A percentile compares a stretch with the other conserved stretches of the same genome.
Evolutionary conservation across 2,797 vertebrate species (phyloP).

Genomic region (Catharus ustulatus): DNA sequence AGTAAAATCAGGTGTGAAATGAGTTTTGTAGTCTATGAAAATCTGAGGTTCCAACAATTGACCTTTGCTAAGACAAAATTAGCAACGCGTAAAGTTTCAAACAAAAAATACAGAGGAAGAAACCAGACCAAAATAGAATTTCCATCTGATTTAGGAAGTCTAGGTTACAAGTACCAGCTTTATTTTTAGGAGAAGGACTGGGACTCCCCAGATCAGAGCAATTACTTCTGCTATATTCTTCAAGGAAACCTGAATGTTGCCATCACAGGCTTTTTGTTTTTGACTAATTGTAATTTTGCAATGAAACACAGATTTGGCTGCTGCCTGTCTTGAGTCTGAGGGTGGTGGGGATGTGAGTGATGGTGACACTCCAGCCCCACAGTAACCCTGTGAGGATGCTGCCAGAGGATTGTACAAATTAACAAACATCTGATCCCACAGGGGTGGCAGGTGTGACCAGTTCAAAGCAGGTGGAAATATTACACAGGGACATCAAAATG

Average conservation of each 20-base stretch:
- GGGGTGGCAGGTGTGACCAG: not conserved
- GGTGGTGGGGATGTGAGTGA: not conserved
- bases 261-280: not conserved
- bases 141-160: not conserved
- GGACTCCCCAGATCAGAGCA: not conserved
- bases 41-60: not conserved
- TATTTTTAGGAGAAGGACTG: not conserved
- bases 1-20: constrained; percentile 20
- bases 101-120: not conserved
- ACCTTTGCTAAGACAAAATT: not conserved
- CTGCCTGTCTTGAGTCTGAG: not conserved
- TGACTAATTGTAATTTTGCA: not conserved
- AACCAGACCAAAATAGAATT: not conserved
- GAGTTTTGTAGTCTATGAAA: not conserved
- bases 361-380: not conserved
- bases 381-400: not conserved
- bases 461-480: not conserved
- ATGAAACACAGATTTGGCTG: not conserved
- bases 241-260: not conserved
- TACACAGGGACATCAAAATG: not conserved
- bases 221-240: not conserved
- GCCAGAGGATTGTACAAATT: not conserved
- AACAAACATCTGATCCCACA: not conserved
- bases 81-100: not conserved
- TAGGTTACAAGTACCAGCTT: not conserved